A percentile compares a stretch with the other conserved stretches of the same genome.
These are phyloP conservation scores for Aldabrachelys gigantea DNA, from an alignment of 2,113 vertebrate species.

Conservation along the genomic window DNA sequence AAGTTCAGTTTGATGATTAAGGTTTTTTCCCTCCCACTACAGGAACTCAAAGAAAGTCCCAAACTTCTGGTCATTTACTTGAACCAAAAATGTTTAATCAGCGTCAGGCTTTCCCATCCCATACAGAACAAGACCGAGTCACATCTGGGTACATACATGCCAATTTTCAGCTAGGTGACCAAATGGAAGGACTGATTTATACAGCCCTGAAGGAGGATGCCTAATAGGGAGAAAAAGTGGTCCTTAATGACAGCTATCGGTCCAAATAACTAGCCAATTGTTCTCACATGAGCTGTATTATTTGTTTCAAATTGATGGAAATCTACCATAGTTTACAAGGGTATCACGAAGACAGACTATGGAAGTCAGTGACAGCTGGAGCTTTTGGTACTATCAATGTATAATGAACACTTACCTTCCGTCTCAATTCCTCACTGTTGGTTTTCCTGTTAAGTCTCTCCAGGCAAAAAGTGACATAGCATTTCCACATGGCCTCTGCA, in stretches of 20 bases:
- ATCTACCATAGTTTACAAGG: background rate
- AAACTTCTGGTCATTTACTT: background rate
- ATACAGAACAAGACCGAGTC: background rate
- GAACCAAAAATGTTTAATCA: background rate
- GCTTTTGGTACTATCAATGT: background rate
- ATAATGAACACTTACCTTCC: conserved; percentile 78
- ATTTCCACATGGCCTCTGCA: conserved; percentile 92
- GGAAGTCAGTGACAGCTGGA: background rate
- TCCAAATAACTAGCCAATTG: background rate
- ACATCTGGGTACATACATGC: background rate
- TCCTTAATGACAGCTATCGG: background rate
- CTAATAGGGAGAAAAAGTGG: background rate
- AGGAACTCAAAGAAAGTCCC: background rate
- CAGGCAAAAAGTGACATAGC: conserved; percentile 88
- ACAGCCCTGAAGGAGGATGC: background rate
- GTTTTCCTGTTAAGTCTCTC: conserved; percentile 91
- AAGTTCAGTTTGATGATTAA: background rate
- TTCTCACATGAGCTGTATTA: background rate
- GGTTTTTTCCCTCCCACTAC: background rate
- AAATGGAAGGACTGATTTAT: background rate
- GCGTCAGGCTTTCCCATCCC: background rate
- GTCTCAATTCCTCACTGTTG: conserved; percentile 85
- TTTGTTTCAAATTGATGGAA: background rate
- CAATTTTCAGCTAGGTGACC: background rate
- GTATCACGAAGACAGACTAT: background rate